phyloP scores from a whole-genome alignment of 2,113 vertebrate species.

The Ammospiza caudacuta region DNA sequence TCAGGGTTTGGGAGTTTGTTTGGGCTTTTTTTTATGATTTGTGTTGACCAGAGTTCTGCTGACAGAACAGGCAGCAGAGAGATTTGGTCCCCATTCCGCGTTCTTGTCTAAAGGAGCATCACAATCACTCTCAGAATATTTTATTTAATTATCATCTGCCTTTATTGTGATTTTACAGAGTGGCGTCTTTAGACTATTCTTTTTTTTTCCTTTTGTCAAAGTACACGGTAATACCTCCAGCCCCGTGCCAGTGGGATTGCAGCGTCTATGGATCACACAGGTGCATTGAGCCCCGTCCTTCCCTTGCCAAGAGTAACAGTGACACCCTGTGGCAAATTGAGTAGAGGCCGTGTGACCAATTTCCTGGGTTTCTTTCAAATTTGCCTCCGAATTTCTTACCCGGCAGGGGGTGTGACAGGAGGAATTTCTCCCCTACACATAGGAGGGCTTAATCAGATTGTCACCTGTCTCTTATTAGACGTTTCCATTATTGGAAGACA shows the following conservation, averaged over 20 bases:
- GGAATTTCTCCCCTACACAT: neutral
- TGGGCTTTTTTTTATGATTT: neutral
- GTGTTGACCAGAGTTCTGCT: neutral
- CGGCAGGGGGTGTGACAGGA: neutral
- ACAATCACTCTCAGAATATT: neutral
- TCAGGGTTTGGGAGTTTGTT: neutral
- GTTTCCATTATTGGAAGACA: neutral
- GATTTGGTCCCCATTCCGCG: neutral
- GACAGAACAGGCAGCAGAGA: neutral
- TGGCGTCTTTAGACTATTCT: neutral
- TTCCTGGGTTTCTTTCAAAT: neutral
- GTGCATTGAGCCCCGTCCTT: neutral
- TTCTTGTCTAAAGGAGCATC: neutral
- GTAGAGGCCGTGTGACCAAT: too few species aligned
- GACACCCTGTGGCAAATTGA: constrained; percentile 11
- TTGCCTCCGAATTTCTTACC: neutral
- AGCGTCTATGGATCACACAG: neutral
- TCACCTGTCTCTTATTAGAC: neutral
- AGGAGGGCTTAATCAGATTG: neutral
- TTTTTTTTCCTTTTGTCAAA: neutral
- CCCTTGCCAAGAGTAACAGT: neutral
- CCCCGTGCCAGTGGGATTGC: neutral
- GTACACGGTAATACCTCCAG: neutral
- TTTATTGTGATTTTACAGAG: neutral
- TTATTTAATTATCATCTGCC: neutral